Evolutionary conservation across 2,113 vertebrate species (phyloP).

Genomic region (Sturnus vulgaris): DNA sequence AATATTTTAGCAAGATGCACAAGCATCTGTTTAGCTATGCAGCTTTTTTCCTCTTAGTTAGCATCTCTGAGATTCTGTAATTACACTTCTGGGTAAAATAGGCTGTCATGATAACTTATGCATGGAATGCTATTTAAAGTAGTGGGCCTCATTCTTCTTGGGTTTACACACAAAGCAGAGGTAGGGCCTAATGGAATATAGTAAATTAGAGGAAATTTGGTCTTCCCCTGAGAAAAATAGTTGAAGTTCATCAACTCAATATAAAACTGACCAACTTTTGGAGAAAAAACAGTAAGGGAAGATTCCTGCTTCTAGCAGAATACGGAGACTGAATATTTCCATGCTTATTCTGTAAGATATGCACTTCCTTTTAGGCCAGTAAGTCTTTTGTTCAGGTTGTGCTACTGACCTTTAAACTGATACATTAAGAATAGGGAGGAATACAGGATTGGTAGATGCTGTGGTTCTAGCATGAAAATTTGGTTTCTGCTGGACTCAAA

Average conservation of each 20-base stretch:
- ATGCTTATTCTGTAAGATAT: not conserved
- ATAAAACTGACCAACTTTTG: not conserved
- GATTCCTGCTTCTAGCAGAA: not conserved
- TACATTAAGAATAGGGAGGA: not conserved
- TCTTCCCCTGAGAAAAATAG: not conserved
- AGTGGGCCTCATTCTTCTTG: not conserved
- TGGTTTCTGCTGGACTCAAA: not conserved
- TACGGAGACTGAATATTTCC: not conserved
- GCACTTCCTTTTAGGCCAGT: not conserved
- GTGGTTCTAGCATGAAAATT: not conserved
- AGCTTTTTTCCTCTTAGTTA: constrained; percentile 50
- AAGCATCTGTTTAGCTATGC: constrained; percentile 52
- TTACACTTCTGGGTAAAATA: constrained; percentile 47
- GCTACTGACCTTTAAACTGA: not conserved
- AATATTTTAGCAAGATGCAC: constrained; percentile 34
- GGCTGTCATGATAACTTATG: constrained; percentile 20
- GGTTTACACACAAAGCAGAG: not conserved
- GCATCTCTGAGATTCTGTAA: constrained; percentile 54
- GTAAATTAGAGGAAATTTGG: not conserved
- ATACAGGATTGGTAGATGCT: not conserved
- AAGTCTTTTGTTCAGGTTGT: not conserved
- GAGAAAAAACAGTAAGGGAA: not conserved
- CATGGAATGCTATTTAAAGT: not conserved
- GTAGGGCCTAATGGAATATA: not conserved
- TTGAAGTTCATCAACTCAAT: not conserved